phyloP scores from a whole-genome alignment of 1,140 invertebrate species.

The Trichomalopsis sarcophagae region DNA sequence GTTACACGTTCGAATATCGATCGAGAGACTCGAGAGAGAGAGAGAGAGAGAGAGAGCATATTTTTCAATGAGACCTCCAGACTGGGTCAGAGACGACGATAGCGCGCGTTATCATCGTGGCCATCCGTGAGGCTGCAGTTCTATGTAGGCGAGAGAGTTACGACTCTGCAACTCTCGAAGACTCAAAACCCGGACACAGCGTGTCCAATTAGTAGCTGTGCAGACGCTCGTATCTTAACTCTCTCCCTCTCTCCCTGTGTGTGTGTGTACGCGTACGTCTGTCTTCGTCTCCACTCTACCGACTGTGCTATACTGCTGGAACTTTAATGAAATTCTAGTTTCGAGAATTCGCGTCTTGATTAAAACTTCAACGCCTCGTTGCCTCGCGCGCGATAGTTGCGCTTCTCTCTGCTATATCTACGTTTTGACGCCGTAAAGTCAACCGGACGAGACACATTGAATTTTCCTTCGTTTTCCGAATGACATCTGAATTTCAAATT shows the following conservation, averaged over 20 bases:
- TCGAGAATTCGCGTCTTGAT: conserved; percentile 59
- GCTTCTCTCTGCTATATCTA: not conserved
- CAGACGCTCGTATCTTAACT: not conserved
- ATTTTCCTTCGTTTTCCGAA: not conserved
- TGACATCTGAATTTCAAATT: conserved; percentile 1
- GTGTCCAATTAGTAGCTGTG: conserved; percentile 34
- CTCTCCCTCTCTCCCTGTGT: not conserved
- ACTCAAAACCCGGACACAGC: conserved; percentile 22
- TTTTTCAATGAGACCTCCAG: no score
- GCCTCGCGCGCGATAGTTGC: not conserved
- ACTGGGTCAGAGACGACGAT: not conserved
- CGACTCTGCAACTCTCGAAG: not conserved
- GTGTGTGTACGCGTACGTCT: not conserved
- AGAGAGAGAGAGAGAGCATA: no score
- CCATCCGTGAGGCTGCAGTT: no score
- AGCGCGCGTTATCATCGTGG: not conserved
- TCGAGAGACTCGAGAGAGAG: no score
- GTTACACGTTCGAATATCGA: no score
- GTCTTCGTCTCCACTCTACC: not conserved
- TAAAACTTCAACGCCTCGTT: conserved; percentile 55
- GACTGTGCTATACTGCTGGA: conserved; percentile 8
- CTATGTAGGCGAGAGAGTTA: not conserved
- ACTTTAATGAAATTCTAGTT: conserved; percentile 61
- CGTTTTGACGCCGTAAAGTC: not conserved
- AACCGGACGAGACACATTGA: not conserved